Base-by-base conservation (phyloP, 2,888 invertebrate species). In the Arctia plantaginis region DNA sequence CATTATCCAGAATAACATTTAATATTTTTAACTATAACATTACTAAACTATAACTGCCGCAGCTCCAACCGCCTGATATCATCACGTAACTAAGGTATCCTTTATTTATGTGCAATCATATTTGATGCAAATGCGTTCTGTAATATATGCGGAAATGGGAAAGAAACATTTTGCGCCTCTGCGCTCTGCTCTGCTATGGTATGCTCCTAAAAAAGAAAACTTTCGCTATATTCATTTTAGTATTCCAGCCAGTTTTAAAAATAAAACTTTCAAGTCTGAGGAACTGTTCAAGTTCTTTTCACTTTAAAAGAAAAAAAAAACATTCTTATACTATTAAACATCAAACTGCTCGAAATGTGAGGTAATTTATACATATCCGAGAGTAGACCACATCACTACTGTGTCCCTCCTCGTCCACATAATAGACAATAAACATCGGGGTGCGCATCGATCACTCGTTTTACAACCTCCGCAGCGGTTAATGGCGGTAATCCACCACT, bases 401-500 rank as follows among this genome's bases (percentile, higher is more conserved):
- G 80, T 80, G 85, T 82, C 87, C 87, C 82, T 86, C 88, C 86
- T 78, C 73, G 86, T 86, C 87, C 88, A 85, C 86, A 86, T 86
- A 88, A 89, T 88, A 84, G 91, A 90, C 90, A 90, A 89, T 91
- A 91, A 93, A 90, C 90, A 91, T 90, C 77, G 87, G 88, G 89
- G 88, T 84, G 89, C 85, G 90, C 92, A 92, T 93, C 93, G 91
- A 94, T 94, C 93, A 93, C 88, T 84, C 90, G 91, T 90, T 94
- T 94, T 94, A 95, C 92, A 92, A 89, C 94, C 90, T 87, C 85
- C 88, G 86, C 87, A 85, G 68, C 87, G 88, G 92, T 92, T 94
- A 94, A 95, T 93, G 90, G 90, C 92, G 90, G 94, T 94, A 94
- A 95, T 95, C 93, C 93, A 90, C 91, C 89, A 89, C 91, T 91